Base-by-base conservation (phyloP, 2,797 vertebrate species). In the Parotocinclus haroldoi region DNA sequence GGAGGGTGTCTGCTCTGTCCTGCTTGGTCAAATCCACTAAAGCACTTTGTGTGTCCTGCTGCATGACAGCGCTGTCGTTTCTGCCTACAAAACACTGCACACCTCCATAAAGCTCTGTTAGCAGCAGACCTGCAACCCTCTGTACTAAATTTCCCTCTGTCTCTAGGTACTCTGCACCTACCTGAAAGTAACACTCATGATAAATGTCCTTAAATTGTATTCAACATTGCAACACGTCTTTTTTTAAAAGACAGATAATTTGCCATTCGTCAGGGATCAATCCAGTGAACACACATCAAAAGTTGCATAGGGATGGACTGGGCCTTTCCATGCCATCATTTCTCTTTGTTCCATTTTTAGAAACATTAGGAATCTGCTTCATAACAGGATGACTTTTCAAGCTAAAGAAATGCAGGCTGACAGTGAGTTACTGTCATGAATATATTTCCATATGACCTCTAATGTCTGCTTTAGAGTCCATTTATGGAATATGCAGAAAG, bases 291-390 rank as follows among this genome's bases (percentile, higher is more conserved):
- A 69, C 54, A 75, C 50, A 59, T 72, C 56, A 72, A 62, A n/a
- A 75, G 66, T 27, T 27, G 27, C 27, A 27, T 27, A 27, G 27
- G 27, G 27, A 27, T 27, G 27, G 39, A 59, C 53, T 58, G 16
- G 39, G 12, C 14, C 37, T 48, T 61, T 54, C 56, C 11, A 16
- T 53, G 48, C 48, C 55, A 63, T 72, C 50, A 63, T 67, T 63
- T 56, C 27, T 62, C 51, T 71, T 69, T 79, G 64, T 73, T 75
- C 70, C 53, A 59, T 73, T 77, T 77, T 77, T 69, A 66, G 78
- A 71, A 77, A 48, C 66, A 68, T 63, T 66, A 66, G 57, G 37
- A 57, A 58, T 36, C 57, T 46, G 63, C 56, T 54, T 62, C 27
- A 58, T 46, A 57, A 52, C 52, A 62, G 62, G 46, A 49, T 53